Evolutionary conservation across 1,140 invertebrate species (phyloP), one percentile per base, ranked within the genome.

Genomic region (Orius laevigatus): DNA sequence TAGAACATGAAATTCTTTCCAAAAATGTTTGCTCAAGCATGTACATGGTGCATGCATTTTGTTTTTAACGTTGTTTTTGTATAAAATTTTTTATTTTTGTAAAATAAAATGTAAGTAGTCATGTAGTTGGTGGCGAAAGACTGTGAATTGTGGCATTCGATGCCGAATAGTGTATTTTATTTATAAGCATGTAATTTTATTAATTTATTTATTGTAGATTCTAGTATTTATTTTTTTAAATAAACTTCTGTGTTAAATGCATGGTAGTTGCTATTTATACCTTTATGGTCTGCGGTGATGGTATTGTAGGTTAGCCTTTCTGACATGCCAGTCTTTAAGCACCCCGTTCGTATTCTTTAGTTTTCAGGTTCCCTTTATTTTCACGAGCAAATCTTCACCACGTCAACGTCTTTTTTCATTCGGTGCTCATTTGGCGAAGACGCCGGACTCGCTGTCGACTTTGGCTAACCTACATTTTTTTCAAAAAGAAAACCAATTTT

Each of bases 291-390:
- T n/a, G n/a, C 8, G 25, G 25, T 25, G 25, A 32, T 45, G n/a
- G n/a, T 31, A 3, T 15, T 32, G 25, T 45, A 45, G 43, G 43
- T 45, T 45, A 45, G 41, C 40, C 48, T 50, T 42, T 50, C 48
- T 50, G 48, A 50, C 48, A 50, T 50, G 48, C 48, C 48, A 50
- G 41, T 50, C 36, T 48, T 11, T 31, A 8, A 9, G 31, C 44
- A 14, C 44, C 25, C 25, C 25, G n/a, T 25, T 25, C 25, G 25
- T 25, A 4, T 25, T 4, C 3, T 25, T 25, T 25, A 25, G 3
- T 25, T 25, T 25, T 25, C 25, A 25, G 25, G 25, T 25, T 25
- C 25, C 25, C 25, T 8, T 8, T 25, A 4, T 25, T 25, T 25
- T 25, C 8, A 25, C 25, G 25, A 25, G 25, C 25, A 25, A 25